Evolutionary conservation across 2,797 vertebrate species (phyloP), one percentile per base, ranked within the genome.

Genomic region (Tragelaphus eurycerus): DNA sequence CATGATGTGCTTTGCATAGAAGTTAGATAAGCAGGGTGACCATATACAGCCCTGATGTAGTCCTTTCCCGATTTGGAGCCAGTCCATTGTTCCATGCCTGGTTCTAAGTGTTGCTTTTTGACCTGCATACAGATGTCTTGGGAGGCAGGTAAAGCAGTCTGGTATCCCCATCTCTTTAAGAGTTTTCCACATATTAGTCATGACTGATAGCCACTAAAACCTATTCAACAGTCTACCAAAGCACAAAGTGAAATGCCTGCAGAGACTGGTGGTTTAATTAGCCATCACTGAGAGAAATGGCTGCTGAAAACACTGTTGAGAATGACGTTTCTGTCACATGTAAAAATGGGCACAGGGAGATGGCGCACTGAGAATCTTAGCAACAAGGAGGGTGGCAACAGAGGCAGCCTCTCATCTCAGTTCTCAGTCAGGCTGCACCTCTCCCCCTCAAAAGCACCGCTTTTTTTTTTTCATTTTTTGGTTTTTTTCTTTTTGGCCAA

Each of bases 261-360:
- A 4, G 60, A 31, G 57, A 15, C 6, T 3, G 10, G 13, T 0
- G 0, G 4, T 12, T 21, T 31, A 11, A 4, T 10, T 6, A 10
- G 17, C 17, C 10, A 1, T 43, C 34, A 1, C 3, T 2, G 50
- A n/a, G 34, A 7, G 3, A 31, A 23, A 11, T 1, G 48, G 27
- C 27, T 6, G 0, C 0, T 0, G 3, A 9, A 27, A 11, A 55
- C 3, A 0, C 38, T 11, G 7, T 14, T 14, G 1, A 38, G 67
- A 4, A 25, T 4, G 29, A 27, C 13, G 0, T 21, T n/a, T 60
- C 81, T 46, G 46, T 11, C 57, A 0, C 9, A 0, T 13, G n/a
- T 13, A 17, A 9, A 93, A 89, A 60, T 29, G 52, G 0, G 74
- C 1, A 29, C 52, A 27, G 10, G 1, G 11, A 48, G 11, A 25